Evolutionary conservation across 2,888 invertebrate genomes (phyloP).

Genomic region (Phaonia tiefii): DNA sequence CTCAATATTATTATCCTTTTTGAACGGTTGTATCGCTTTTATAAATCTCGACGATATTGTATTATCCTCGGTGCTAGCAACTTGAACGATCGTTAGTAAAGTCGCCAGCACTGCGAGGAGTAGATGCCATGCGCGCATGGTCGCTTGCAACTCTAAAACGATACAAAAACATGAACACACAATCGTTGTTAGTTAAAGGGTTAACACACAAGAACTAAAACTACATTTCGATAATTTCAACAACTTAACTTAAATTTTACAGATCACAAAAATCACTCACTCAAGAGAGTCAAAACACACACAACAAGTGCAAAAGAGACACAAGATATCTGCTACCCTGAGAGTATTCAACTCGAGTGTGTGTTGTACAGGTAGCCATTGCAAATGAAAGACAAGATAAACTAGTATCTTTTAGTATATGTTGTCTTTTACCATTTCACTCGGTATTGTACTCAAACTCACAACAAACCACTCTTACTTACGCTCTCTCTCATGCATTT

Average conservation of each 20-base stretch:
- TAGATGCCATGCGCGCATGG: conserved; percentile 81
- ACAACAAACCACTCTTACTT: background rate
- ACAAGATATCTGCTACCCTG: background rate
- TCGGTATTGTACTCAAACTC: background rate
- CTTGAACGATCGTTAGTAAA: conserved; percentile 80
- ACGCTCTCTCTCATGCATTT: background rate
- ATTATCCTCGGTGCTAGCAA: conserved; percentile 81
- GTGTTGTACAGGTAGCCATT: conserved; percentile 24
- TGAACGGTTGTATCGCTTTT: conserved; percentile 74
- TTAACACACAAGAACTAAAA: conserved; percentile 70
- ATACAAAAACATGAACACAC: conserved; percentile 76
- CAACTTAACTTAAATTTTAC: conserved; percentile 48
- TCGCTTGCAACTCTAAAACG: conserved; percentile 81
- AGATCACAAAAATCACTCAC: conserved; percentile 29
- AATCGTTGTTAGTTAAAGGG: conserved; percentile 75
- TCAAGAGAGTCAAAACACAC: conserved; percentile 26
- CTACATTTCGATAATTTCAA: conserved; percentile 53
- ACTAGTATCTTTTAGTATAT: conserved; percentile 4
- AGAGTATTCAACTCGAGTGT: background rate
- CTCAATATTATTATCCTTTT: conserved; percentile 43
- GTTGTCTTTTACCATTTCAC: conserved; percentile 13
- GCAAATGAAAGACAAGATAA: conserved; percentile 23
- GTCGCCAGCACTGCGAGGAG: conserved; percentile 82
- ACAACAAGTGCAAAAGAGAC: background rate
- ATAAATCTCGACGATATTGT: conserved; percentile 76